Evolutionary conservation across 2,797 vertebrate genomes (phyloP).

Genomic region (Lepilemur ruficaudatus): DNA sequence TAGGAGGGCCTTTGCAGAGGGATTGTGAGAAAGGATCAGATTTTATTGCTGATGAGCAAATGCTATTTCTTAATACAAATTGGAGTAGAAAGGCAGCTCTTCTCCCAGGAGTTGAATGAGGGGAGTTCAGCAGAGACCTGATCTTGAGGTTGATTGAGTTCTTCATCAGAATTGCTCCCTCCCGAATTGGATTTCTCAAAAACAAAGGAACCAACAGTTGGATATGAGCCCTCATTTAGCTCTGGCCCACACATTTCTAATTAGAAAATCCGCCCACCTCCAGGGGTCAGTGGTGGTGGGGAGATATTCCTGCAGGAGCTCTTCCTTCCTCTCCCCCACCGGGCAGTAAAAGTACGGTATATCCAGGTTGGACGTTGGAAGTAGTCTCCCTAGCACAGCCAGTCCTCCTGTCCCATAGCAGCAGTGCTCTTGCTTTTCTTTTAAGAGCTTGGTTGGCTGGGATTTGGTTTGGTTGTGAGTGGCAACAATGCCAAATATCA

Average conservation of each 20-base stretch:
- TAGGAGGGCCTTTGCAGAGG: not conserved
- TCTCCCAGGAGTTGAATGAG: not conserved
- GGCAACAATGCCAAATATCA: not conserved
- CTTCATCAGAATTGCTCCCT: not conserved
- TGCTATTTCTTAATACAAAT: not conserved
- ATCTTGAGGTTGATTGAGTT: not conserved
- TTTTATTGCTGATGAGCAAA: not conserved
- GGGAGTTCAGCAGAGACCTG: not conserved
- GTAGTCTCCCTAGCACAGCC: not conserved
- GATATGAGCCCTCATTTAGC: not conserved
- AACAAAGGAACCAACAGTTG: not conserved
- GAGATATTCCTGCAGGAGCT: not conserved
- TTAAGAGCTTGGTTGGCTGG: not conserved
- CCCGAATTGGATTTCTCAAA: not conserved
- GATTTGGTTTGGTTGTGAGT: not conserved
- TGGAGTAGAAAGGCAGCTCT: not conserved
- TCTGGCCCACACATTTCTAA: not conserved
- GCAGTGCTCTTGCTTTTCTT: not conserved
- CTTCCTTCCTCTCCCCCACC: not conserved
- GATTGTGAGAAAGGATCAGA: not conserved
- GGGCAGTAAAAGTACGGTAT: too few species aligned
- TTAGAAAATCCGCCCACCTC: not conserved
- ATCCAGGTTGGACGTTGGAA: not conserved
- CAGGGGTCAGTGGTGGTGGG: not conserved
- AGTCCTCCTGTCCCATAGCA: not conserved